A percentile compares a stretch with the other conserved stretches of the same genome.
Conservation (phyloP, 2,113 vertebrate genomes). For the Ornithorhynchus anatinus region DNA sequence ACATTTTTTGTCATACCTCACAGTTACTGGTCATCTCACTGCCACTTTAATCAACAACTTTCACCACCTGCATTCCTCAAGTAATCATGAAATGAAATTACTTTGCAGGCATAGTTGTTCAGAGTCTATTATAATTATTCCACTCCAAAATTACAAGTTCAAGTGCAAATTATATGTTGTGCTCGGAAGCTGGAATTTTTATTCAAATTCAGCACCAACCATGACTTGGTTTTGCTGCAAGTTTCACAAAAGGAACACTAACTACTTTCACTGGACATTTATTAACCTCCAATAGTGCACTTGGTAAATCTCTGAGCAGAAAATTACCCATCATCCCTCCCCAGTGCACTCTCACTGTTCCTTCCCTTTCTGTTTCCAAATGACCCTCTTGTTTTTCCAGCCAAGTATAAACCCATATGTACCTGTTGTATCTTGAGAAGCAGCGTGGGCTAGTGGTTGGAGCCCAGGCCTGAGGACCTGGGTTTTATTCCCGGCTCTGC, state of each 20-base stretch:
- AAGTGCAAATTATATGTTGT: slow-evolving; percentile 23
- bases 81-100: slow-evolving; percentile 15
- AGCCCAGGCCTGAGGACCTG: no score
- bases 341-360: no score
- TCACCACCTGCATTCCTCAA: neutral
- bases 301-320: no score
- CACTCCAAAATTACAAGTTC: slow-evolving; percentile 26
- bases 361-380: no score
- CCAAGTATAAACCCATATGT: no score
- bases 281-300: neutral
- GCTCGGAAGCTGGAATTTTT: slow-evolving; percentile 3
- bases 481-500: no score
- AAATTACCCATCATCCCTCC: no score
- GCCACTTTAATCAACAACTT: slow-evolving; percentile 13
- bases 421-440: no score
- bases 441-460: no score
- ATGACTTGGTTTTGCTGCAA: neutral
- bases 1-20: neutral
- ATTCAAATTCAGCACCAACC: neutral
- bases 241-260: neutral
- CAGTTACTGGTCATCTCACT: neutral
- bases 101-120: neutral
- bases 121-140: neutral
- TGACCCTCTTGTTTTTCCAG: no score
- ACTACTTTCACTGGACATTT: neutral